phyloP scores from a whole-genome alignment of 1,140 invertebrate genomes.

The Goniozus legneri region DNA sequence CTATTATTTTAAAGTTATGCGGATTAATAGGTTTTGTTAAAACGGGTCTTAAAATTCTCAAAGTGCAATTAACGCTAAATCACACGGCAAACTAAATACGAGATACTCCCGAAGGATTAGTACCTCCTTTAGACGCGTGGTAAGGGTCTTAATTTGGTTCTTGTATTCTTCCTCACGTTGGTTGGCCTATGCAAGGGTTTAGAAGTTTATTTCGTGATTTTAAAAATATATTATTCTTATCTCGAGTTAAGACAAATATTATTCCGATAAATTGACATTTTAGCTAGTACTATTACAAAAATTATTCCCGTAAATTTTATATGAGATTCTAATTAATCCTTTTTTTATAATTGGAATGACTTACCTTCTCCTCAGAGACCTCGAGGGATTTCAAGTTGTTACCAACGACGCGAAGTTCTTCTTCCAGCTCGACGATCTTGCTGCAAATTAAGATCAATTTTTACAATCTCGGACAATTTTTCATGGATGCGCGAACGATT shows the following conservation, averaged over 20 bases:
- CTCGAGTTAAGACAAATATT: no score
- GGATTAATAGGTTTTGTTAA: background rate
- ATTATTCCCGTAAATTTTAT: background rate
- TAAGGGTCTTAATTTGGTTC: conserved; percentile 99
- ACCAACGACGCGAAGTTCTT: conserved; percentile 97
- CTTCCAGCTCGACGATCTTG: conserved; percentile 99
- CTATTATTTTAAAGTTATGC: no score
- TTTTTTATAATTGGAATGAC: conserved; percentile 4
- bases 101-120: conserved; percentile 52
- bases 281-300: conserved; percentile 12
- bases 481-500: no score
- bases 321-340: background rate
- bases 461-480: no score
- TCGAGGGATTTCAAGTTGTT: conserved; percentile 99
- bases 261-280: background rate
- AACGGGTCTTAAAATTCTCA: no score
- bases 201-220: background rate
- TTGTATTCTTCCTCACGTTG: conserved; percentile 99
- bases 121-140: conserved; percentile 99
- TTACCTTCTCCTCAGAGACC: conserved; percentile 99
- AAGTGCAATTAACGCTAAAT: background rate
- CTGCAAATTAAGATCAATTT: conserved; percentile 67
- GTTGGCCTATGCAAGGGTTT: conserved; percentile 74
- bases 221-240: background rate
- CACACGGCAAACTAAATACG: conserved; percentile 21